Evolutionary conservation across 2,113 vertebrate species (phyloP), one percentile per base, ranked within the genome.

Genomic region (Podarcis raffonei): DNA sequence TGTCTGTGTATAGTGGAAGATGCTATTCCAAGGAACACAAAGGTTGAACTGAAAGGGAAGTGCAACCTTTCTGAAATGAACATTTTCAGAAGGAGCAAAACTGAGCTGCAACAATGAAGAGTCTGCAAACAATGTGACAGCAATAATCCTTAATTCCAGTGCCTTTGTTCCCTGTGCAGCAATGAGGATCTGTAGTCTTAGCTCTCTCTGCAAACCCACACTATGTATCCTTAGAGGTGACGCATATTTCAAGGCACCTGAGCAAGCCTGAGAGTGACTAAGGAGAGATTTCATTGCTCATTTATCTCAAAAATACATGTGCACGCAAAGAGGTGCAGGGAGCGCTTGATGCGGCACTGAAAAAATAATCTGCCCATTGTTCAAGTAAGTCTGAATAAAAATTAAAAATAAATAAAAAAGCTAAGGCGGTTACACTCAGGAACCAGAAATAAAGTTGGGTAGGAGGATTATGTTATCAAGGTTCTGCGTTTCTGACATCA

Each of bases 401-500:
- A 37, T 68, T 78, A 89, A 78, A 25, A 53, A n/a, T 11, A 48
- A 35, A 81, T 20, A 32, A 32, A 68, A 71, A 71, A 75, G 27
- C 15, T 22, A 59, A 18, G 4, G 2, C 0, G 83, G 59, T 89
- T 87, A 25, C 4, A 87, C 69, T 91, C 39, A 85, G 69, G 57
- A 6, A 53, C 3, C 35, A 3, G 25, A 7, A 12, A 91, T 42
- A 84, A 87, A 6, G 85, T 89, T 57, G 3, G 83, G 59, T 75
- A 4, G 83, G 68, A 77, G 48, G 59, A 87, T 93, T 93, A 84
- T n/a, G 18, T 69, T 77, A 83, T 66, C 65, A 71, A 27, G 25
- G 15, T 5, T 88, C 84, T 69, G 25, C 18, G 30, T 5, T 80
- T 59, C 65, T 6, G 86, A 13, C 68, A 32, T 57, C 48, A 59